phyloP scores from a whole-genome alignment of 2,888 invertebrate species.

The Caenorhabditis sp. region DNA sequence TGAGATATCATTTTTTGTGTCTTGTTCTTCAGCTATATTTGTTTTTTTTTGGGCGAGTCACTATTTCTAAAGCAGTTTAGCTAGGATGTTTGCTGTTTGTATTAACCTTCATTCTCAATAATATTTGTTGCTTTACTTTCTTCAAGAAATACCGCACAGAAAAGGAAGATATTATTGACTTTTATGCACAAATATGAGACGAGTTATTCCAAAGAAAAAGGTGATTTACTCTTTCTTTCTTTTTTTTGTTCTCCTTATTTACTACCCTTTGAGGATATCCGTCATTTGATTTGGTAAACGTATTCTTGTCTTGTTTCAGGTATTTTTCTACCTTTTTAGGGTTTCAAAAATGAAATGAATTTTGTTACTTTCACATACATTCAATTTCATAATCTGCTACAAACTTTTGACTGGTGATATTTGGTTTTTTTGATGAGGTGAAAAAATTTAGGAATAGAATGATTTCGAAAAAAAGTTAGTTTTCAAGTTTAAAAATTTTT shows the following conservation, averaged over 20 bases:
- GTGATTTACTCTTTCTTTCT: background rate
- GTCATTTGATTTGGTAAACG: too few relatives aligned
- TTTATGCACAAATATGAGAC: background rate
- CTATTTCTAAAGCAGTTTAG: background rate
- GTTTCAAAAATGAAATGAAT: too few relatives aligned
- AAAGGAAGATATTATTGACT: background rate
- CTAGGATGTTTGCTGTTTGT: background rate
- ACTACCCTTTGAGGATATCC: too few relatives aligned
- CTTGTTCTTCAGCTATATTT: background rate
- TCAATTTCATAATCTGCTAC: too few relatives aligned
- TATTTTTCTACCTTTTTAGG: too few relatives aligned
- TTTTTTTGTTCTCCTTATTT: background rate
- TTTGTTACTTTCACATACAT: too few relatives aligned
- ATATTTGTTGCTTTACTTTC: background rate
- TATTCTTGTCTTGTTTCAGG: too few relatives aligned
- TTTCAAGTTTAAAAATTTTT: too few relatives aligned
- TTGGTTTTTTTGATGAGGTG: too few relatives aligned
- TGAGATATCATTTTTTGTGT: background rate
- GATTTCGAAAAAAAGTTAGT: too few relatives aligned
- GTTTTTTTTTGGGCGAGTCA: background rate
- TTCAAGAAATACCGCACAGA: background rate
- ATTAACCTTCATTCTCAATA: background rate
- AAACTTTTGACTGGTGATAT: too few relatives aligned
- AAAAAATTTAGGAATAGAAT: too few relatives aligned
- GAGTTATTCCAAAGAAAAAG: background rate